phyloP scores from a whole-genome alignment of 2,888 invertebrate species.

The Caenorhabditis sp. region DNA sequence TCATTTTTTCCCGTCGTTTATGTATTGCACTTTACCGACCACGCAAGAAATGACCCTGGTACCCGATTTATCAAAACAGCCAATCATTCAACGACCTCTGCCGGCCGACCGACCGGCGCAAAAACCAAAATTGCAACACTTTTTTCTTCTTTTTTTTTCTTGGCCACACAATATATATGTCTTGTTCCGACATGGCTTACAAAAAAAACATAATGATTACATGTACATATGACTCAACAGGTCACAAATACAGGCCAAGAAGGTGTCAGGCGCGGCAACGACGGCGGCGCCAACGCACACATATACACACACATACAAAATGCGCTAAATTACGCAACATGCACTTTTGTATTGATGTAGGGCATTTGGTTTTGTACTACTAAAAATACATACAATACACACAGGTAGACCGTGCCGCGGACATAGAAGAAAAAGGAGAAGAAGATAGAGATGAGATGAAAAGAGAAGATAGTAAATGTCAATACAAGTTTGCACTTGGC shows the following conservation, averaged over 20 bases:
- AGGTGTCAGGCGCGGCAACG: neutral
- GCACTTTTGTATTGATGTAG: neutral
- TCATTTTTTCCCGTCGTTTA: neutral
- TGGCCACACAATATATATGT: no score
- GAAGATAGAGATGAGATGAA: neutral
- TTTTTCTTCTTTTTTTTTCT: neutral
- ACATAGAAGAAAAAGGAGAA: neutral
- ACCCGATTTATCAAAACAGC: neutral
- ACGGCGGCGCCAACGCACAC: neutral
- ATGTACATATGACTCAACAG: neutral
- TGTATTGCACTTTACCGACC: neutral
- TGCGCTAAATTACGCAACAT: neutral
- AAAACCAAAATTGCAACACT: neutral
- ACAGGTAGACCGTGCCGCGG: neutral
- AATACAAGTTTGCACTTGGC: slow-evolving; percentile 47
- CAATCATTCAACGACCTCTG: neutral
- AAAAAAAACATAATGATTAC: neutral
- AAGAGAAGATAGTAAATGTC: neutral
- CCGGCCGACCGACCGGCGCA: neutral
- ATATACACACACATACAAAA: neutral
- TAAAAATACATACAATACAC: no score
- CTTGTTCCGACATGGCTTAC: no score
- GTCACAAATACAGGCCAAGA: neutral
- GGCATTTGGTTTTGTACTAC: neutral
- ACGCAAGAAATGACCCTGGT: neutral